phyloP scores from a whole-genome alignment of 2,888 invertebrate genomes.

The Cryptus armator region DNA sequence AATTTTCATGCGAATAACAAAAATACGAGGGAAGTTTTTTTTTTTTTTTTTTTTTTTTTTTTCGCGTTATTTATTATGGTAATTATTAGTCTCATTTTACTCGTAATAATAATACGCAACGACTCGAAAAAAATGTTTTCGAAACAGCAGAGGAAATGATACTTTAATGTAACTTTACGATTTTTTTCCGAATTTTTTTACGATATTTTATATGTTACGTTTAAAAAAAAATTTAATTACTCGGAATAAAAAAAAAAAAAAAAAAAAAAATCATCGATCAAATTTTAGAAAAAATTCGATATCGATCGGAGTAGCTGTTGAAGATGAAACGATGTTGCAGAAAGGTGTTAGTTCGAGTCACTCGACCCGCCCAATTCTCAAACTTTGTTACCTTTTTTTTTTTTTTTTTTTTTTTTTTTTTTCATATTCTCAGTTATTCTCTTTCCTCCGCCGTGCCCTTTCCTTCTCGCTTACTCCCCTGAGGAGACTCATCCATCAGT shows the following conservation, averaged over 20 bases:
- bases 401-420: constrained; percentile 31
- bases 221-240: too few relatives aligned
- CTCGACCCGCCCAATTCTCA: constrained; percentile 4
- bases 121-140: too few relatives aligned
- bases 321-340: not conserved
- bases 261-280: not conserved
- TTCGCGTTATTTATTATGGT: too few relatives aligned
- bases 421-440: constrained; percentile 65
- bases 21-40: not conserved
- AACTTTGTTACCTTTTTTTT: not conserved
- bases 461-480: constrained; percentile 72
- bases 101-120: too few relatives aligned
- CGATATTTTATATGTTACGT: too few relatives aligned
- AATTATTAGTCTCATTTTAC: too few relatives aligned
- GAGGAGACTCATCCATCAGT: constrained; percentile 84
- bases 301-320: not conserved
- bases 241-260: too few relatives aligned
- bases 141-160: too few relatives aligned
- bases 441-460: constrained; percentile 52
- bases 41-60: not conserved
- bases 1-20: not conserved
- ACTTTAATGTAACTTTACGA: too few relatives aligned
- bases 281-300: not conserved
- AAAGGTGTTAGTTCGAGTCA: not conserved
- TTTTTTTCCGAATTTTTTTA: too few relatives aligned